Evolutionary conservation across 2,113 vertebrate genomes (phyloP).

Genomic region (Ornithorhynchus anatinus): DNA sequence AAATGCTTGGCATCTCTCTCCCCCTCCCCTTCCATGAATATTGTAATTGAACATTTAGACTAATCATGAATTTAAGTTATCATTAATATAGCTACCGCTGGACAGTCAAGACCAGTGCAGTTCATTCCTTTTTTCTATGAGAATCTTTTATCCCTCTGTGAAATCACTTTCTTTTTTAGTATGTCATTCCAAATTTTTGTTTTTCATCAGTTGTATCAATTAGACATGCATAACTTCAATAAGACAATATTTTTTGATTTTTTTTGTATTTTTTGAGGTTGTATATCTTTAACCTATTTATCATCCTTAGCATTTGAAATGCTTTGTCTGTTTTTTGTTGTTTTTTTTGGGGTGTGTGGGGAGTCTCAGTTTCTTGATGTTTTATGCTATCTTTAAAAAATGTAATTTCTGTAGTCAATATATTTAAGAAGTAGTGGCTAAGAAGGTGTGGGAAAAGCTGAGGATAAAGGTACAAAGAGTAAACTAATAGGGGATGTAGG

Average conservation of each 20-base stretch:
- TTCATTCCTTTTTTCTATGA: not conserved
- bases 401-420: not conserved
- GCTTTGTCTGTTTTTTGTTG: not conserved
- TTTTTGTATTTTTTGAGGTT: too few relatives aligned
- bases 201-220: not conserved
- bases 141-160: not conserved
- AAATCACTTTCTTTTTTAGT: not conserved
- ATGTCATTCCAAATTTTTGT: not conserved
- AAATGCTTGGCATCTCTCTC: too few relatives aligned
- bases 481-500: not conserved
- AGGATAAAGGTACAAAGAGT: not conserved
- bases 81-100: not conserved
- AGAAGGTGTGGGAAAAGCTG: not conserved
- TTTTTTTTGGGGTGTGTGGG: not conserved
- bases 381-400: constrained; percentile 13
- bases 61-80: too few relatives aligned
- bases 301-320: constrained; percentile 8
- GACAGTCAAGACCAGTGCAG: not conserved
- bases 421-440: not conserved
- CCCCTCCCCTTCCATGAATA: too few relatives aligned
- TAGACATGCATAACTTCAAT: not conserved
- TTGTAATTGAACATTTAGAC: too few relatives aligned
- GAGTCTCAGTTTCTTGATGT: not conserved
- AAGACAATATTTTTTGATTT: not conserved
- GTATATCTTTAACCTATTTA: not conserved